phyloP scores from a whole-genome alignment of 2,797 vertebrate species.

The Tympanoctomys barrerae region DNA sequence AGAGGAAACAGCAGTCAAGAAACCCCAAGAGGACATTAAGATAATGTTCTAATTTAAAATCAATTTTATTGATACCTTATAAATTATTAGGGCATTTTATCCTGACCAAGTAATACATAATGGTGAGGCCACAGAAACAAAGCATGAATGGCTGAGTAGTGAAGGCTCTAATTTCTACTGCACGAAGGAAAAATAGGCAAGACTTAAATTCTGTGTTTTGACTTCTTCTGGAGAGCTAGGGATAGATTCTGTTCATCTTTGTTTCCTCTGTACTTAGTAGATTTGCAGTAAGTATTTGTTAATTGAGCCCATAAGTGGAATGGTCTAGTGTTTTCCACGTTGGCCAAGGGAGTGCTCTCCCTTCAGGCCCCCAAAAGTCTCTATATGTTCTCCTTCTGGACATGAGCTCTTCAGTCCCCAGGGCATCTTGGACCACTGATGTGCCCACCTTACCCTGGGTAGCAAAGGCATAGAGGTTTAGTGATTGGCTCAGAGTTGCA shows the following conservation, averaged over 20 bases:
- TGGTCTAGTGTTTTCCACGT: neutral
- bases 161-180: slow-evolving; percentile 15
- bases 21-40: slow-evolving; percentile 77
- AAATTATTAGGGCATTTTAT: slow-evolving; percentile 79
- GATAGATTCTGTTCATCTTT: neutral
- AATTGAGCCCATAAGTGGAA: neutral
- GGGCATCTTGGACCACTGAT: neutral
- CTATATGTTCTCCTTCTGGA: neutral
- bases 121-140: slow-evolving; percentile 60
- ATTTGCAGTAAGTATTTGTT: neutral
- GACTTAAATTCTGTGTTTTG: neutral
- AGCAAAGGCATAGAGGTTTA: neutral
- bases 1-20: slow-evolving; percentile 76
- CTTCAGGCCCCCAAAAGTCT: neutral
- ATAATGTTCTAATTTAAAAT: slow-evolving; percentile 83
- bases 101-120: slow-evolving; percentile 70
- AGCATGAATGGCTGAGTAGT: slow-evolving; percentile 36
- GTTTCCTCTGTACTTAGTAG: neutral
- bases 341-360: neutral
- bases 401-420: neutral
- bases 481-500: neutral
- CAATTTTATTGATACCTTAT: slow-evolving; percentile 81
- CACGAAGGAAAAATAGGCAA: neutral
- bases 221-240: neutral
- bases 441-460: neutral